phyloP scores from a whole-genome alignment of 2,888 invertebrate genomes.

The Spodoptera picta region DNA sequence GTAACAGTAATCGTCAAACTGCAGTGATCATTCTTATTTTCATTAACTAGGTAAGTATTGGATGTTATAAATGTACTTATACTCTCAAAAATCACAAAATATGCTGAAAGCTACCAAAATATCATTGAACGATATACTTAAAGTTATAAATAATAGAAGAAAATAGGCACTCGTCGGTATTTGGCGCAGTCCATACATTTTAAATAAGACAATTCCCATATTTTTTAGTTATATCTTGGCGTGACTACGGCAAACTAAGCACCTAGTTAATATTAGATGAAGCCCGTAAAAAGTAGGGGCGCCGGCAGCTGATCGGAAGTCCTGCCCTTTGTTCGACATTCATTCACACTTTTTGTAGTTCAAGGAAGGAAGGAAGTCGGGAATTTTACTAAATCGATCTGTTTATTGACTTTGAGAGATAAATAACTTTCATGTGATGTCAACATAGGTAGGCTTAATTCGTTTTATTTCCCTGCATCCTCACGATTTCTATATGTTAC shows the following conservation, averaged over 20 bases:
- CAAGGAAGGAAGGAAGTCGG: conserved; percentile 79
- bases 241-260: conserved; percentile 63
- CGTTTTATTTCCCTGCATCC: conserved; percentile 45
- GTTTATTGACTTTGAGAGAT: conserved; percentile 20
- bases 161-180: conserved; percentile 13
- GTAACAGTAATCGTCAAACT: no score
- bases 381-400: conserved; percentile 59
- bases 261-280: conserved; percentile 82
- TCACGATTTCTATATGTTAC: conserved; percentile 70
- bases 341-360: conserved; percentile 76
- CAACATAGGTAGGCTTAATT: conserved; percentile 22
- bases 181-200: conserved; percentile 29
- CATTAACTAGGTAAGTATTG: no score
- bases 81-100: no score
- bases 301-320: conserved; percentile 89
- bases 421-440: conserved; percentile 13
- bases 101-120: no score
- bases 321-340: conserved; percentile 84
- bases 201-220: conserved; percentile 46
- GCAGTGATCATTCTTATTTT: no score
- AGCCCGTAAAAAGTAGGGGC: conserved; percentile 83
- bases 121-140: background rate
- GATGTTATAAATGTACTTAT: no score
- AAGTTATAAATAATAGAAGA: conserved; percentile 4
- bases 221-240: conserved; percentile 61